Conservation (phyloP, 2,888 invertebrate species). For the Erpobdella octoculata region DNA sequence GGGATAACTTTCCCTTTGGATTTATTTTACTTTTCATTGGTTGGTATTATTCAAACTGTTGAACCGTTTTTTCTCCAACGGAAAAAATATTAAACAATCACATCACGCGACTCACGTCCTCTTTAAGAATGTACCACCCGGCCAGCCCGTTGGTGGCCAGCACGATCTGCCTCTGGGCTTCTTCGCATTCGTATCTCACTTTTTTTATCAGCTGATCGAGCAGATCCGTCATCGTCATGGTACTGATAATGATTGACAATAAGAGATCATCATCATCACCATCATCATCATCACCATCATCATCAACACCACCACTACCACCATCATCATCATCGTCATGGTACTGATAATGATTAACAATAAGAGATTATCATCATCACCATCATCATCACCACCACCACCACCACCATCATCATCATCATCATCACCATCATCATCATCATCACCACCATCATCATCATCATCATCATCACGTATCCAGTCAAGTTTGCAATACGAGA, state of each 20-base stretch:
- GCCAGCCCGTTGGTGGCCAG: constrained; percentile 65
- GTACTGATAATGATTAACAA: too few species aligned
- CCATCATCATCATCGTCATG: background rate
- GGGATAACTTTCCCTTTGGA: too few species aligned
- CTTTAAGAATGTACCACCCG: constrained; percentile 59
- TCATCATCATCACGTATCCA: constrained; percentile 13
- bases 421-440: constrained; percentile 20
- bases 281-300: background rate
- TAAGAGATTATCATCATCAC: background rate
- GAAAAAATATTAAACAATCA: too few species aligned
- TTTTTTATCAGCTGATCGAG: constrained; percentile 62
- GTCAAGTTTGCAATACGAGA: too few species aligned
- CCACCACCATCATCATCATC: background rate
- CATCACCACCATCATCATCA: background rate
- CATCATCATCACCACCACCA: background rate
- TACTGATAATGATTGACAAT: constrained; percentile 40
- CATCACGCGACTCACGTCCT: constrained; percentile 47
- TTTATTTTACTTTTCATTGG: too few species aligned
- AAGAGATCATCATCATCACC: background rate
- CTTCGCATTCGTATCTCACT: constrained; percentile 60
- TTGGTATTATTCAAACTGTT: too few species aligned
- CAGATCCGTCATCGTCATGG: constrained; percentile 58
- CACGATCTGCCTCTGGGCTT: constrained; percentile 60
- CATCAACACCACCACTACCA: background rate
- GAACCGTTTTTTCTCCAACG: too few species aligned